phyloP scores from a whole-genome alignment of 2,888 invertebrate species.

The Falcaria lacertinaria region DNA sequence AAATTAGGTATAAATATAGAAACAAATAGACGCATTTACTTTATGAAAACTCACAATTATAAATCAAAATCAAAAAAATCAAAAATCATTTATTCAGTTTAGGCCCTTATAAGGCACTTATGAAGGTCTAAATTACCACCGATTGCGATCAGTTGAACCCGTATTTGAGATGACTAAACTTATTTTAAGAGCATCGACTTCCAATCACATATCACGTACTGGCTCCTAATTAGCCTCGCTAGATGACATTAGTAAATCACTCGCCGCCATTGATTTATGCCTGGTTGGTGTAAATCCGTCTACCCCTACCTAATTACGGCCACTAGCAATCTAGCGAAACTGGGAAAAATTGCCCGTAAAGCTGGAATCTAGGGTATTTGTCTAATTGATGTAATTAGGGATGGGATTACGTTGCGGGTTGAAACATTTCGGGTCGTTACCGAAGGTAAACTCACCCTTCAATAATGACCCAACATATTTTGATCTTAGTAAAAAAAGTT shows the following conservation, averaged over 20 bases:
- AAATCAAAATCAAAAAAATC: no score
- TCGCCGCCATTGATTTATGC: constrained; percentile 12
- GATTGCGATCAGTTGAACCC: no score
- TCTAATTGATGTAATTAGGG: neutral
- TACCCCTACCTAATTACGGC: constrained; percentile 40
- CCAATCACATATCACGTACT: neutral
- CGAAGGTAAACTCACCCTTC: no score
- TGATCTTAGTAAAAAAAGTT: no score
- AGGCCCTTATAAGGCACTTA: no score
- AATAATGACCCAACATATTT: no score
- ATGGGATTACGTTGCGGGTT: neutral
- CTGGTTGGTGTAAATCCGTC: constrained; percentile 27
- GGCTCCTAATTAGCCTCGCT: neutral
- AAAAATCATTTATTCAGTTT: no score
- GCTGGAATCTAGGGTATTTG: neutral
- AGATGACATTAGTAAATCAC: constrained; percentile 38
- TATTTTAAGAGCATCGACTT: neutral
- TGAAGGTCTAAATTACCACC: no score
- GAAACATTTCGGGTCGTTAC: neutral
- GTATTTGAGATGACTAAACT: neutral
- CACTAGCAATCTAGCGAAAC: constrained; percentile 11
- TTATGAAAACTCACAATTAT: no score
- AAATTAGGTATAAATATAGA: no score
- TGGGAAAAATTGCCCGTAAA: constrained; percentile 5
- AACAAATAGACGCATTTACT: no score